Conservation (phyloP, 2,113 vertebrate genomes). For the Noturus placidus region DNA sequence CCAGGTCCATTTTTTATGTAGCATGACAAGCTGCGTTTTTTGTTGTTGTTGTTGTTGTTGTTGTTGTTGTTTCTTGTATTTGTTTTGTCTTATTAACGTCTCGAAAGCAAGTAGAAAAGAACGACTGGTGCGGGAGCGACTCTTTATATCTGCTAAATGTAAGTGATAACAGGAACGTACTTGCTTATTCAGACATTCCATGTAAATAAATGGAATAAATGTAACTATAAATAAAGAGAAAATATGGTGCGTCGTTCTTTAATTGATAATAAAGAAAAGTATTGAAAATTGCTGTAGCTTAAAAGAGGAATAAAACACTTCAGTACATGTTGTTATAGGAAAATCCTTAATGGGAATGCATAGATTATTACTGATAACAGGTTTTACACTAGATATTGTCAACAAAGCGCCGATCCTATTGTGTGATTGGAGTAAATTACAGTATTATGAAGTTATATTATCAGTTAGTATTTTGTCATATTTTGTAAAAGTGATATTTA, state of each 20-base stretch:
- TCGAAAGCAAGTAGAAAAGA: background rate
- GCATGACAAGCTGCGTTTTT: background rate
- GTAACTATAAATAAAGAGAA: too few relatives aligned
- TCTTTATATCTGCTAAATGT: background rate
- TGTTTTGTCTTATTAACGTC: background rate
- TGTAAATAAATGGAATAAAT: too few relatives aligned
- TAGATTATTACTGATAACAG: background rate
- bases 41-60: too few relatives aligned
- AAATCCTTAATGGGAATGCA: background rate
- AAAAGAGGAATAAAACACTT: background rate
- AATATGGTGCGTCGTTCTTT: too few relatives aligned
- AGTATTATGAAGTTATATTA: background rate
- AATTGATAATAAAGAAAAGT: background rate
- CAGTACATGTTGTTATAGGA: background rate
- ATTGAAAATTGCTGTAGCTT: background rate
- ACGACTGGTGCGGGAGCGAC: background rate
- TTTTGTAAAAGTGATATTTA: background rate
- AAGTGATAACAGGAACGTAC: background rate
- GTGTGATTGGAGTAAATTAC: background rate
- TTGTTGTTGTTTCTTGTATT: too few relatives aligned
- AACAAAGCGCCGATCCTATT: background rate
- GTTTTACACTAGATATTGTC: background rate
- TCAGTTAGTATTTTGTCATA: background rate
- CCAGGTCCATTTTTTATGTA: background rate
- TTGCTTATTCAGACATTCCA: background rate